Percentiles rank a stretch among this genome's conserved stretches.
phyloP scores from a whole-genome alignment of 2,797 vertebrate species.

The Rousettus madagascariensis region DNA sequence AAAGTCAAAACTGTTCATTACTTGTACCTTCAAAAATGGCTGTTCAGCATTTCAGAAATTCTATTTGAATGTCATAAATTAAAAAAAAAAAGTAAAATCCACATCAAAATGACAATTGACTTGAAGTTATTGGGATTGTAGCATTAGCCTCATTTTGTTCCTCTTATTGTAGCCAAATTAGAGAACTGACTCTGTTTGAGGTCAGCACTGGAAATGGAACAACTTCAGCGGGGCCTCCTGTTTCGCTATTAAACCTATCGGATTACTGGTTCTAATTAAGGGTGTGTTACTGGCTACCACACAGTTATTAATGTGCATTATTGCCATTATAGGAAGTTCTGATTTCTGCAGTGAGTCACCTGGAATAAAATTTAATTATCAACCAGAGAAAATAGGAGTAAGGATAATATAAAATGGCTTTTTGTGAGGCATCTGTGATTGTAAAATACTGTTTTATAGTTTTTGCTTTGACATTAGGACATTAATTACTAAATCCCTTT shows the following conservation, averaged over 20 bases:
- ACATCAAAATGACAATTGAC: neutral
- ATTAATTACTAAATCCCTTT: constrained; percentile 39
- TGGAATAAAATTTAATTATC: constrained; percentile 76
- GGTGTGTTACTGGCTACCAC: constrained; percentile 77
- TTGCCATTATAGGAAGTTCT: constrained; percentile 75
- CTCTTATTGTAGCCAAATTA: neutral
- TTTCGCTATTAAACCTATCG: constrained; percentile 75
- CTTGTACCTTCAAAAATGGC: neutral
- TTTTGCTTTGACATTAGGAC: constrained; percentile 49
- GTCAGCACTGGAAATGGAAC: constrained; percentile 66
- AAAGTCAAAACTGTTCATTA: neutral
- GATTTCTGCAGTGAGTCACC: constrained; percentile 74
- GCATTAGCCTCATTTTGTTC: neutral
- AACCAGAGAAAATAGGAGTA: constrained; percentile 54
- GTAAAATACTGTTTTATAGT: constrained; percentile 37
- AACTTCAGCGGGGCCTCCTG: constrained; percentile 69
- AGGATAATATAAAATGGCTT: constrained; percentile 56
- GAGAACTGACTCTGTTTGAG: neutral
- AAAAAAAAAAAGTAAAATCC: neutral
- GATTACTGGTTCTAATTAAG: constrained; percentile 79
- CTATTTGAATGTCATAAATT: neutral
- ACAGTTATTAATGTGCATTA: constrained; percentile 79
- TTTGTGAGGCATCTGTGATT: constrained; percentile 35
- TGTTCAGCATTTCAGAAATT: constrained; percentile 25
- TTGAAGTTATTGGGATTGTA: neutral